Conservation (phyloP, 2,888 invertebrate genomes). For the Geophilus truncorum region DNA sequence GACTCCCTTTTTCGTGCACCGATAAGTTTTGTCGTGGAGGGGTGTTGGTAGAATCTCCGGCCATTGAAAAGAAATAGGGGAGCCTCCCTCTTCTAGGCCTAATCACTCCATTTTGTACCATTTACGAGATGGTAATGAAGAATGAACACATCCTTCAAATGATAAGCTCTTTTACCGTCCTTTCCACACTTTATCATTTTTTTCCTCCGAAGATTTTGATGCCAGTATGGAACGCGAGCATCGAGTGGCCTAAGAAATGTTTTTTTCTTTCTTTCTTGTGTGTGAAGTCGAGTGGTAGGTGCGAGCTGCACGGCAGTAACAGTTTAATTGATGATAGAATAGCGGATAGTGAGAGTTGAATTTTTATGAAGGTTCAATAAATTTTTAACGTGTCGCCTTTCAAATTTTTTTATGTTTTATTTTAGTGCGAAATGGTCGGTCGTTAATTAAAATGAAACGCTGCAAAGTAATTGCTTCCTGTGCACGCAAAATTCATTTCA, state of each 20-base stretch:
- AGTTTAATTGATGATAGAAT: neutral
- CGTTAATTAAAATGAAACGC: slow-evolving; percentile 7
- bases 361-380: slow-evolving; percentile 18
- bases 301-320: neutral
- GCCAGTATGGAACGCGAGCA: neutral
- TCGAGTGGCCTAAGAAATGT: neutral
- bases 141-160: slow-evolving; percentile 25
- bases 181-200: slow-evolving; percentile 10
- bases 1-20: slow-evolving; percentile 9
- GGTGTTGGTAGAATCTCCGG: slow-evolving; percentile 4
- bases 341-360: neutral
- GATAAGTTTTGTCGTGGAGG: slow-evolving; percentile 6
- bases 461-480: slow-evolving; percentile 4
- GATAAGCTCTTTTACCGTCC: neutral
- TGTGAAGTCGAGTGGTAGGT: neutral
- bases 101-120: slow-evolving; percentile 30
- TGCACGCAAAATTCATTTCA: neutral
- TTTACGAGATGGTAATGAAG: slow-evolving; percentile 29
- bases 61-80: slow-evolving; percentile 3
- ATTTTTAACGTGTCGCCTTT: slow-evolving; percentile 6
- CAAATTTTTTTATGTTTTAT: slow-evolving; percentile 4
- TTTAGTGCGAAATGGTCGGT: slow-evolving; percentile 6
- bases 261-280: no score
- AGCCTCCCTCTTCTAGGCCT: slow-evolving; percentile 20
- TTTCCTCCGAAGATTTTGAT: neutral